Base-by-base conservation (phyloP, 35 echinoderm and acorn worm species). In the Lytechinus variegatus region DNA sequence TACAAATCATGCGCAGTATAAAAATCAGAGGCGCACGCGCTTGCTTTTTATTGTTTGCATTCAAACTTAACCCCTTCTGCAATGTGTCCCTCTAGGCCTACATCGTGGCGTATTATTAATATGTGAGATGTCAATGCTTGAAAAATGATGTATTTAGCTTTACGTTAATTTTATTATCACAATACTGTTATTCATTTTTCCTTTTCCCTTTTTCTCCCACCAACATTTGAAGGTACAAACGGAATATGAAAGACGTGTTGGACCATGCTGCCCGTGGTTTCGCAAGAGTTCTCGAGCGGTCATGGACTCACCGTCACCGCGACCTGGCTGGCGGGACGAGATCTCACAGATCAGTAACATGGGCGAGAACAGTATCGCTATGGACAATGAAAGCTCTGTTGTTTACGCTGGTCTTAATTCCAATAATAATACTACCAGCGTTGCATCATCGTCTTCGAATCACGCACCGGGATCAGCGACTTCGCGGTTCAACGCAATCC, bases 291-390 rank as follows among this genome's bases (percentile, higher is more conserved):
- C 72, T 52, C 86, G 92, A 27, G 96, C 96, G 52, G 96, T 96
- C 1, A 61, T 86, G 54, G 96, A 96, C 87, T 96, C 96, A 13
- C 96, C 96, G 28, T 96, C 95, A 3, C 95, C 95, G 10, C 92
- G 96, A 12, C 96, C 96, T 52, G 96, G 96, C 92, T 96, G 96
- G 96, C 92, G 96, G 13, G 96, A 96, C 86, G 96, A 96, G n/a
- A 91, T 96, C 71, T 94, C 92, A 14, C 96, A 96, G 53, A 87
- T 96, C 53, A 96, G 96, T 52, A 94, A 96, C 54, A 89, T 89
- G 44, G 92, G 79, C 1, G 96, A 96, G 86, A 86, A 86, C 27
- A 96, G 92, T 28, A 94, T 96, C 60, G 54, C 87, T 12, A 87
- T 86, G 86, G 96, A 96, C 93, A 94, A 87, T 52, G 96, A 96